Percentiles rank a stretch among this genome's conserved stretches.
Conservation (phyloP, 2,888 invertebrate species). For the Aspidapion aeneum region DNA sequence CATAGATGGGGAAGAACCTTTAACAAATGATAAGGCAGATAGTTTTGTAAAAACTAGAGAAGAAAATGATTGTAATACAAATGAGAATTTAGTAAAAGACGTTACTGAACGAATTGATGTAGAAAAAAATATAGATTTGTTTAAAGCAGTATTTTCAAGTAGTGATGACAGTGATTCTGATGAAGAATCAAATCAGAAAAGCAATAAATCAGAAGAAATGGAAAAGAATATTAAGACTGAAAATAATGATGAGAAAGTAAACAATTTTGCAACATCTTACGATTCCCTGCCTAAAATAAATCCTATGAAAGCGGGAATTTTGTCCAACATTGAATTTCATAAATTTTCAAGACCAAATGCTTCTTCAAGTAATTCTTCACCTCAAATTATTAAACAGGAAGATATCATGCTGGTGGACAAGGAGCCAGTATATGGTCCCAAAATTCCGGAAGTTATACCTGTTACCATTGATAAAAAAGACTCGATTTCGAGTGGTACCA, state of each 20-base stretch:
- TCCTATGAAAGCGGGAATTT: slow-evolving; percentile 43
- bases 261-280: slow-evolving; percentile 39
- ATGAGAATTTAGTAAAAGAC: slow-evolving; percentile 30
- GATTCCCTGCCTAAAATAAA: slow-evolving; percentile 43
- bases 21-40: slow-evolving; percentile 9
- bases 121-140: slow-evolving; percentile 68
- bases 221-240: slow-evolving; percentile 17
- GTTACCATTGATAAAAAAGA: slow-evolving; percentile 9
- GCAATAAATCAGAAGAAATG: slow-evolving; percentile 20
- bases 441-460: slow-evolving; percentile 27
- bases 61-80: slow-evolving; percentile 15
- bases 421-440: slow-evolving; percentile 32
- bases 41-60: not conserved
- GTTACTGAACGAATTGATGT: slow-evolving; percentile 43
- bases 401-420: not conserved
- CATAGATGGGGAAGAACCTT: no score
- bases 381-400: not conserved
- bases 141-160: slow-evolving; percentile 85
- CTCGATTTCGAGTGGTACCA: slow-evolving; percentile 22
- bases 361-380: not conserved
- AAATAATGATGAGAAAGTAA: slow-evolving; percentile 34
- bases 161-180: slow-evolving; percentile 57
- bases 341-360: slow-evolving; percentile 28
- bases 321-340: slow-evolving; percentile 39
- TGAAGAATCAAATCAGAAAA: slow-evolving; percentile 37